phyloP scores from a whole-genome alignment of 2,797 vertebrate genomes.

The Dermochelys coriacea region DNA sequence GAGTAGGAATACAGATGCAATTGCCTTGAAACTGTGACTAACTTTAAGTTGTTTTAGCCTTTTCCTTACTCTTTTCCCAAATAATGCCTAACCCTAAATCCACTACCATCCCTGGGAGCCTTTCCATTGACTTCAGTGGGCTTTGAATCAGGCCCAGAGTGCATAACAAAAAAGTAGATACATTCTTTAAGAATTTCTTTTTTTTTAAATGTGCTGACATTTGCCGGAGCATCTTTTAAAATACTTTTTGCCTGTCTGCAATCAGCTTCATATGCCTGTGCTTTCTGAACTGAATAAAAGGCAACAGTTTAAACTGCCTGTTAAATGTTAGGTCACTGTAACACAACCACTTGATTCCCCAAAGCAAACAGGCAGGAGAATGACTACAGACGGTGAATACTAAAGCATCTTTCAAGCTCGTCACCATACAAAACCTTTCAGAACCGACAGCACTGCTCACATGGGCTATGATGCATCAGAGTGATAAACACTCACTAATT shows the following conservation, averaged over 20 bases:
- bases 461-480: not conserved
- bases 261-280: not conserved
- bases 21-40: too few species aligned
- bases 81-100: not conserved
- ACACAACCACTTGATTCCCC: not conserved
- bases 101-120: not conserved
- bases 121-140: not conserved
- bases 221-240: conserved; percentile 1
- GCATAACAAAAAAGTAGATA: not conserved
- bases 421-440: conserved; percentile 24
- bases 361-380: conserved; percentile 29
- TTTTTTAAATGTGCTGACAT: not conserved
- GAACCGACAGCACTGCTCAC: conserved; percentile 4
- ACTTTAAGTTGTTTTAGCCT: not conserved
- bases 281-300: not conserved
- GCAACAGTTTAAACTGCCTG: conserved; percentile 1
- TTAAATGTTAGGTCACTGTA: not conserved
- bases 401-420: conserved; percentile 42
- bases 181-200: not conserved
- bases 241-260: conserved; percentile 2
- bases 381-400: conserved; percentile 25
- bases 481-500: conserved; percentile 28
- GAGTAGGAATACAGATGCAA: too few species aligned
- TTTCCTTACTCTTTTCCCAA: accelerated
- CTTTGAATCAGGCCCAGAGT: not conserved